A percentile compares a stretch with the other conserved stretches of the same genome.
Evolutionary conservation across 2,797 vertebrate species (phyloP).

Genomic region (Sphaeramia orbicularis): DNA sequence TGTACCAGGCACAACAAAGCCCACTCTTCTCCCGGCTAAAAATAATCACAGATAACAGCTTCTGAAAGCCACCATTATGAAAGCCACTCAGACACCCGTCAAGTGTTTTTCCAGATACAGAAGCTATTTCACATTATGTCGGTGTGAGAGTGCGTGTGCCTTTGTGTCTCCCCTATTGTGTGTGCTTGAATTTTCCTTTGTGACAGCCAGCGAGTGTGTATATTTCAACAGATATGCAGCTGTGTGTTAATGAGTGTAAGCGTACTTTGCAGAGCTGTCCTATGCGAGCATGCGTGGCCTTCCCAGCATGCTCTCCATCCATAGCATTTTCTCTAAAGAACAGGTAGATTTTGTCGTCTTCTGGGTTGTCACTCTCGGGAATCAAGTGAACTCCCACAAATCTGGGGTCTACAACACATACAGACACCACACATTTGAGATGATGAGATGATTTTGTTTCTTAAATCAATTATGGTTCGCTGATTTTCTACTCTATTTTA

Average conservation of each 20-base stretch:
- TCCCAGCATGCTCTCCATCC: constrained; percentile 96
- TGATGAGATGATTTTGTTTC: not conserved
- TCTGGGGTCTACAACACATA: constrained; percentile 88
- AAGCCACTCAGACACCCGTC: constrained; percentile 63
- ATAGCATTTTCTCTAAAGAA: constrained; percentile 98
- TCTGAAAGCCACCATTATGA: constrained; percentile 65
- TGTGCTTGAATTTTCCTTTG: constrained; percentile 23
- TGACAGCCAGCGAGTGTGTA: constrained; percentile 1
- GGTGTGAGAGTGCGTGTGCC: constrained; percentile 18
- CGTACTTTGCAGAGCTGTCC: constrained; percentile 98
- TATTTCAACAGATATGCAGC: constrained; percentile 25
- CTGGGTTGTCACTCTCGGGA: constrained; percentile 97
- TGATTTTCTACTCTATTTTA: constrained; percentile 15
- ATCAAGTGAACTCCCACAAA: constrained; percentile 94
- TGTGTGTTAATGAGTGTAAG: not conserved
- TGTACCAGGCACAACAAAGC: constrained; percentile 62
- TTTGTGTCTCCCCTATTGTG: constrained; percentile 40
- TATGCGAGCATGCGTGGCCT: constrained; percentile 96
- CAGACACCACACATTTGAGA: not conserved
- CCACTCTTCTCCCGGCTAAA: constrained; percentile 62
- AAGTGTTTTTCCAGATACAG: constrained; percentile 66
- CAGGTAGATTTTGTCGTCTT: constrained; percentile 98
- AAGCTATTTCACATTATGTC: constrained; percentile 54
- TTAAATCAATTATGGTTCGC: not conserved
- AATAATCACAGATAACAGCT: constrained; percentile 72